These are phyloP conservation scores for Osmerus eperlanus DNA, from an alignment of 2,113 vertebrate species.

Conservation along the genomic window DNA sequence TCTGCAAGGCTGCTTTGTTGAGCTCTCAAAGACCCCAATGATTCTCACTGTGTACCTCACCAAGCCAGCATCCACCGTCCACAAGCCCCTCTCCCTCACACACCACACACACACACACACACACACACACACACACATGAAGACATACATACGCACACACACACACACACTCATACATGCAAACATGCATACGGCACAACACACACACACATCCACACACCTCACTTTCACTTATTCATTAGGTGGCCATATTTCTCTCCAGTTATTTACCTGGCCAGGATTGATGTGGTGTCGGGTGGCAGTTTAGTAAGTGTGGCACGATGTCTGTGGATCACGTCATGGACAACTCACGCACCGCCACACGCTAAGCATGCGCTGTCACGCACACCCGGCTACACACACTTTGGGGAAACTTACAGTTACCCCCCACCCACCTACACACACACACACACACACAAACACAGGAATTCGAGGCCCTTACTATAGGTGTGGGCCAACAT, in stretches of 20 bases:
- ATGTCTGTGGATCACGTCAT: conserved; percentile 68
- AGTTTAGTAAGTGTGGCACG: conserved; percentile 72
- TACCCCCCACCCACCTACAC: not conserved
- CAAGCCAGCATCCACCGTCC: conserved; percentile 13
- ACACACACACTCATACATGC: conserved; percentile 2
- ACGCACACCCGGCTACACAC: not conserved
- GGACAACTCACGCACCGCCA: conserved; percentile 66
- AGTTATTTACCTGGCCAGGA: conserved; percentile 61
- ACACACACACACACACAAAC: not conserved
- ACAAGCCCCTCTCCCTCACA: not conserved
- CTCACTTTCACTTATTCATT: conserved; percentile 26
- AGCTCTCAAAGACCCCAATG: not conserved
- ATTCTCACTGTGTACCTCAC: not conserved
- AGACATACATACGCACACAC: conserved; percentile 28
- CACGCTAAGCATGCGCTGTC: conserved; percentile 29
- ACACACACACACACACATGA: no score
- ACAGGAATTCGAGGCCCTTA: not conserved
- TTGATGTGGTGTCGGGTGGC: conserved; percentile 70
- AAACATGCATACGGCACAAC: conserved; percentile 43
- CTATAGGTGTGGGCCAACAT: conserved; percentile 2
- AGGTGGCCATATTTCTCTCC: conserved; percentile 43
- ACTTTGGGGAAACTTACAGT: conserved; percentile 16
- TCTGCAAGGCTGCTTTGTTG: conserved; percentile 3
- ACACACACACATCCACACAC: conserved; percentile 14
- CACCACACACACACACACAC: conserved; percentile 44